Evolutionary conservation across 1,140 invertebrate species (phyloP).

Genomic region (Steinernema feltiae): DNA sequence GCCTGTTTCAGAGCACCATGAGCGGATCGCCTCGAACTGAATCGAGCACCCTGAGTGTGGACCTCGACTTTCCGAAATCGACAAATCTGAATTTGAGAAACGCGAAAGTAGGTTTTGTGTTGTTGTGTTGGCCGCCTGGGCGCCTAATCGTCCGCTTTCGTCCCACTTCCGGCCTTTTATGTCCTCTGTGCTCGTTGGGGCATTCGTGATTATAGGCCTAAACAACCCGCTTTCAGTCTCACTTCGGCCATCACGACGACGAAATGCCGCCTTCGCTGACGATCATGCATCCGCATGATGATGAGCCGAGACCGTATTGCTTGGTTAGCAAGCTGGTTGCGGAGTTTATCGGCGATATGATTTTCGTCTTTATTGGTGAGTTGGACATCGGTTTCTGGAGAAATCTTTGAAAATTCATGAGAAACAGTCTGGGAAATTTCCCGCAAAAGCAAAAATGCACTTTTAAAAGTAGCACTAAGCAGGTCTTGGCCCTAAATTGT

Average conservation of each 20-base stretch:
- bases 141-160: background rate
- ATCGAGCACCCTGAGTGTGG: conserved; percentile 3
- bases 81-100: background rate
- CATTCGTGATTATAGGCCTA: background rate
- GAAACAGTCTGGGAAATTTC: too few species aligned
- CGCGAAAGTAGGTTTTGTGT: background rate
- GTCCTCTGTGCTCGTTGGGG: too few species aligned
- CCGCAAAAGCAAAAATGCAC: too few species aligned
- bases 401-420: too few species aligned
- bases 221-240: background rate
- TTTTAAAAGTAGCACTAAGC: too few species aligned
- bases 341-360: background rate
- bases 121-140: too few species aligned
- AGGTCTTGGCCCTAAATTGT: too few species aligned
- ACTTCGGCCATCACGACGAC: background rate
- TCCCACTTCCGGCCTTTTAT: background rate
- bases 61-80: background rate
- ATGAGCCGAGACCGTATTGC: background rate
- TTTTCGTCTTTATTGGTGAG: conserved; percentile 7
- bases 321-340: background rate
- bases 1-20: background rate
- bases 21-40: background rate
- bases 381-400: background rate
- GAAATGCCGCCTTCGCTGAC: background rate
- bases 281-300: background rate